Percentiles rank a stretch among this genome's conserved stretches.
Conservation (phyloP, 2,888 invertebrate genomes). For the Terebella lapidaria region DNA sequence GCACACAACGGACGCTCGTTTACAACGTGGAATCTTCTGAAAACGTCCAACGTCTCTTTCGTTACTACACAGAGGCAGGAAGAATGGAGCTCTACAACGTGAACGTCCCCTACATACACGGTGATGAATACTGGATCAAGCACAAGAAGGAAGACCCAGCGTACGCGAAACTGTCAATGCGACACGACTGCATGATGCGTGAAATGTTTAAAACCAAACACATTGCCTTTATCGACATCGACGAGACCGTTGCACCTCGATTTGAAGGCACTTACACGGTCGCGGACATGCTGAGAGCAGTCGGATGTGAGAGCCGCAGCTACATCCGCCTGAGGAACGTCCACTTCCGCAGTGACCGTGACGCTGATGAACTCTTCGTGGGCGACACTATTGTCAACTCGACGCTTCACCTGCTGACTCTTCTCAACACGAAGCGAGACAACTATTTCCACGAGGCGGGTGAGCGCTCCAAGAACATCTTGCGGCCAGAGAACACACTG, state of each 20-base stretch:
- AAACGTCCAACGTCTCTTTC: neutral
- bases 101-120: neutral
- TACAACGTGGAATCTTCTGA: neutral
- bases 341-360: neutral
- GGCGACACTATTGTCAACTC: neutral
- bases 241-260: neutral
- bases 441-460: neutral
- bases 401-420: neutral
- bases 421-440: neutral
- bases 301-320: neutral
- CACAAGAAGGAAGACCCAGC: neutral
- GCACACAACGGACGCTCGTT: neutral
- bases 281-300: neutral
- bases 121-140: neutral
- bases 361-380: neutral
- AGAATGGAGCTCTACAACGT: neutral
- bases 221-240: neutral
- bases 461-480: neutral
- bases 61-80: neutral
- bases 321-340: neutral
- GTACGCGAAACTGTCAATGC: neutral
- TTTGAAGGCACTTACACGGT: neutral
- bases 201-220: neutral
- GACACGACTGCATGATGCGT: neutral
- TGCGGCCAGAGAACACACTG: neutral